These are phyloP conservation scores for Nezara viridula DNA, from an alignment of 2,888 invertebrate genomes.

Conservation along the genomic window DNA sequence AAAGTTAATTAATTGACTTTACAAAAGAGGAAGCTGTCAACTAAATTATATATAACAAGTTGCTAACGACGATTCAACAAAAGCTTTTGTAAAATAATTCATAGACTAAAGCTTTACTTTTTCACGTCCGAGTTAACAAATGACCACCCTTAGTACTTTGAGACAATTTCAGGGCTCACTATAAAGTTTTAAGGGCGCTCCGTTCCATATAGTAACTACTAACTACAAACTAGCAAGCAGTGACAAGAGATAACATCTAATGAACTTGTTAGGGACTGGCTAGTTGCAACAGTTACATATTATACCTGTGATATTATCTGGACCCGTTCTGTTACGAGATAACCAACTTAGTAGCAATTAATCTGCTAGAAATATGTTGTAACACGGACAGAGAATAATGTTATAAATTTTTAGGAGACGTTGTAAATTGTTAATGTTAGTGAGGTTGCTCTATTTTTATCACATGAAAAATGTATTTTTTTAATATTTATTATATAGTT, in stretches of 20 bases:
- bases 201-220: background rate
- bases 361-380: background rate
- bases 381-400: background rate
- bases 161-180: background rate
- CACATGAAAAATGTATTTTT: too few relatives aligned
- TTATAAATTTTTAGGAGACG: background rate
- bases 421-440: too few relatives aligned
- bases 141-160: background rate
- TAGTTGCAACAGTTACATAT: background rate
- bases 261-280: background rate
- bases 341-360: background rate
- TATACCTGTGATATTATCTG: background rate
- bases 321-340: background rate
- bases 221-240: background rate
- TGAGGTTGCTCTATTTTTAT: too few relatives aligned
- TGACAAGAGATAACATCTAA: constrained; percentile 40
- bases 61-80: background rate
- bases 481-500: too few relatives aligned
- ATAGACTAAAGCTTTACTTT: background rate
- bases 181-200: background rate
- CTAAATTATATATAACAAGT: background rate
- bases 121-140: background rate
- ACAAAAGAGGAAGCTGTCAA: background rate
- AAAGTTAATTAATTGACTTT: background rate
- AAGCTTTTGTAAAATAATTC: background rate